phyloP scores from a whole-genome alignment of 2,113 vertebrate genomes.

The Acanthisitta chloris region DNA sequence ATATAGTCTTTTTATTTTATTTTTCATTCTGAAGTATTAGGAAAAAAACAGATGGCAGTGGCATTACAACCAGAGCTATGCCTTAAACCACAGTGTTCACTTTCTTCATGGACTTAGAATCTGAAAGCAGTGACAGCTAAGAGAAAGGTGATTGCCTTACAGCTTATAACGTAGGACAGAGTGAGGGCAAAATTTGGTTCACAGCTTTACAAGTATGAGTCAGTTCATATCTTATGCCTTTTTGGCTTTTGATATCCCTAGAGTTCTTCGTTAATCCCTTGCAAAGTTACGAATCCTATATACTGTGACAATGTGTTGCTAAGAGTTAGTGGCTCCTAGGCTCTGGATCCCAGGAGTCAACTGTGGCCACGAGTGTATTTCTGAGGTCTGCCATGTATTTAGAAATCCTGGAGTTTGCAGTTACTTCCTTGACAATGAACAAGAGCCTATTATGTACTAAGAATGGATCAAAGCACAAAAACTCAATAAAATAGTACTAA shows the following conservation, averaged over 20 bases:
- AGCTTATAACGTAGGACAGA: background rate
- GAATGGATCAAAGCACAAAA: background rate
- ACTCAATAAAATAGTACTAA: background rate
- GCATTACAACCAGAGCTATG: background rate
- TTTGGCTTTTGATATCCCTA: background rate
- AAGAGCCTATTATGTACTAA: background rate
- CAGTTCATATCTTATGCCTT: background rate
- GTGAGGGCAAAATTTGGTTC: background rate
- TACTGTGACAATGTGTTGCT: background rate
- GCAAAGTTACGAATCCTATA: background rate
- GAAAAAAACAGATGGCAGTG: background rate
- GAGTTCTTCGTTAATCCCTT: background rate
- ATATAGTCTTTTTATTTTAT: too few relatives aligned
- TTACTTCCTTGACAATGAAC: background rate
- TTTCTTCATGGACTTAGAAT: background rate
- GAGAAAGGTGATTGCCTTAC: background rate
- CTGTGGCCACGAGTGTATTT: background rate
- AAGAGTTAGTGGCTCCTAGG: background rate
- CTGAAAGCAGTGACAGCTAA: background rate
- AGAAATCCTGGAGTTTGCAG: background rate
- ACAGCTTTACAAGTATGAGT: rapidly evolving
- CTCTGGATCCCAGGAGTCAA: background rate
- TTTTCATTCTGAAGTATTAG: background rate
- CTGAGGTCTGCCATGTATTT: background rate
- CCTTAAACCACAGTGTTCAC: background rate